phyloP scores from a whole-genome alignment of 2,797 vertebrate genomes.

The Leucoraja ocellata region DNA sequence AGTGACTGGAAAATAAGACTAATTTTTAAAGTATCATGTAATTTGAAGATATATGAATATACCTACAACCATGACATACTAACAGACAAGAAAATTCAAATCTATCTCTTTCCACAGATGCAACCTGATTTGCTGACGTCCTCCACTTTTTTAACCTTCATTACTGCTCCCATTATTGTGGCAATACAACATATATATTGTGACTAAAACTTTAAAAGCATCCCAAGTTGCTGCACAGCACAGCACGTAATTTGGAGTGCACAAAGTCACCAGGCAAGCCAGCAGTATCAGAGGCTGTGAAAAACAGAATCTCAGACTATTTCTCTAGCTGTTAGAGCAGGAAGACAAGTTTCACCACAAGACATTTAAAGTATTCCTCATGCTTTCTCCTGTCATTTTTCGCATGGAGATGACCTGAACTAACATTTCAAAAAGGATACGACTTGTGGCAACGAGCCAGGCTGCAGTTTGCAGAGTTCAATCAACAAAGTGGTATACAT shows the following conservation, averaged over 20 bases:
- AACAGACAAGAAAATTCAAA: background rate
- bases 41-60: background rate
- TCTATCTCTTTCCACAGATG: background rate
- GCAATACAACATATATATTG: background rate
- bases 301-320: background rate
- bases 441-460: conserved; percentile 93
- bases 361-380: background rate
- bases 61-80: background rate
- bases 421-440: conserved; percentile 71
- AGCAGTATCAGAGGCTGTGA: background rate
- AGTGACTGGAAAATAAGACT: background rate
- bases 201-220: background rate
- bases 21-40: background rate
- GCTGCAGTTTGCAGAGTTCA: conserved; percentile 94
- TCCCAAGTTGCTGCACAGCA: background rate
- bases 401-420: background rate
- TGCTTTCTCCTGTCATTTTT: background rate
- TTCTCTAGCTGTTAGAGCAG: background rate
- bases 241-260: background rate
- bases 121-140: background rate
- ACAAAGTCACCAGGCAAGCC: background rate
- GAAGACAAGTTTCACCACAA: background rate
- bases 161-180: background rate
- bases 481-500: conserved; percentile 94
- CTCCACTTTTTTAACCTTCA: background rate